Conservation (phyloP, 2,113 vertebrate species). For the Haemorhous mexicanus region DNA sequence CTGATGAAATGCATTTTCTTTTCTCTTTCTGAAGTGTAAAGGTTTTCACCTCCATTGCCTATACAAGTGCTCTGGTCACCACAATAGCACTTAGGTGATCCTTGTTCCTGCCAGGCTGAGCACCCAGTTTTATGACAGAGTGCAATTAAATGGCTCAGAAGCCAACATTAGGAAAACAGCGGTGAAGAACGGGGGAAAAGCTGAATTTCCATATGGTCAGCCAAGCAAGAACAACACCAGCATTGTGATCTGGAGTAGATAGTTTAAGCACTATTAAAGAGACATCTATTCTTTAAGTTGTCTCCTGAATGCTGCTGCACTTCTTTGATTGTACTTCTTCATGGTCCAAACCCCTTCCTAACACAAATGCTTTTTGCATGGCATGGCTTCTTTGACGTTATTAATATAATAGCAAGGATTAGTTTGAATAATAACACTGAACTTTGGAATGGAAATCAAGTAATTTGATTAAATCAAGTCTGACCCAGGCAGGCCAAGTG, state of each 20-base stretch:
- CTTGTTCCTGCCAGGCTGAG: constrained; percentile 39
- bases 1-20: constrained; percentile 53
- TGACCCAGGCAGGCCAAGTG: not conserved
- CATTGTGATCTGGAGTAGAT: constrained; percentile 44
- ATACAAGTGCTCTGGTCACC: not conserved
- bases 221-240: constrained; percentile 58
- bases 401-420: constrained; percentile 5
- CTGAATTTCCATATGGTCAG: constrained; percentile 66
- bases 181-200: constrained; percentile 6
- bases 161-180: constrained; percentile 37
- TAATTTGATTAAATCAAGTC: constrained; percentile 11
- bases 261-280: constrained; percentile 38
- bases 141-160: constrained; percentile 69
- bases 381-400: not conserved
- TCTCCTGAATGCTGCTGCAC: not conserved
- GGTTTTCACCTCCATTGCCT: constrained; percentile 20
- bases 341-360: constrained; percentile 3
- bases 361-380: not conserved
- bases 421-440: not conserved
- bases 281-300: not conserved
- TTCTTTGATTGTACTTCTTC: constrained; percentile 44
- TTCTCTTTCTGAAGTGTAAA: constrained; percentile 16
- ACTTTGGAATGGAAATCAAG: not conserved
- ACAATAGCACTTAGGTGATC: constrained; percentile 61
- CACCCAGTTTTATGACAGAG: constrained; percentile 42